Evolutionary conservation across 1,140 invertebrate species (phyloP).

Genomic region (Lerema accius): DNA sequence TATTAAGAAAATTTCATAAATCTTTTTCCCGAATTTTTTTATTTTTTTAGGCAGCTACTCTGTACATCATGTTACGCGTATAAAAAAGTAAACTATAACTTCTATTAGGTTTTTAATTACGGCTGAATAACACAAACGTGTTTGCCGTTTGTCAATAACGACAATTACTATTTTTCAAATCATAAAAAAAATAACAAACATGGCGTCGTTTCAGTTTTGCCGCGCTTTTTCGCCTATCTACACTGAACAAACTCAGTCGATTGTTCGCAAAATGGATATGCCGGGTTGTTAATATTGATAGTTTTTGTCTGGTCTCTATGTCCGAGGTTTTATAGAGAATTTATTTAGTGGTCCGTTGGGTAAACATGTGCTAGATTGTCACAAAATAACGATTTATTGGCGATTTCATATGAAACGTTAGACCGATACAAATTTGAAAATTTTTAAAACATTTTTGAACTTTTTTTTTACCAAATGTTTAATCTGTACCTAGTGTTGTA

Average conservation of each 20-base stretch:
- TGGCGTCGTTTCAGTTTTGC: background rate
- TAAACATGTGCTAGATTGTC: background rate
- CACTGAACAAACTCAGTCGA: conserved; percentile 4
- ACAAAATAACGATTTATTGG: background rate
- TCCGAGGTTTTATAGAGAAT: background rate
- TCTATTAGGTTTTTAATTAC: background rate
- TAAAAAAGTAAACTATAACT: background rate
- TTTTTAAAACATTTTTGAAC: too few relatives aligned
- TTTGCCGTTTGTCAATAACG: background rate
- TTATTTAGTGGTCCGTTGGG: background rate
- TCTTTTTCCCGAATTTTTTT: too few relatives aligned
- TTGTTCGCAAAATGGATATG: conserved; percentile 6
- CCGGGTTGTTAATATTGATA: conserved; percentile 18
- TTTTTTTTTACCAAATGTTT: too few relatives aligned
- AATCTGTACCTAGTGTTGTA: too few relatives aligned
- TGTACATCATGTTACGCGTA: too few relatives aligned
- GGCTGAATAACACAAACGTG: background rate
- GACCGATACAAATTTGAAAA: too few relatives aligned
- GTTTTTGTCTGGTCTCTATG: conserved; percentile 5
- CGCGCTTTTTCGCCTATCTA: conserved; percentile 10
- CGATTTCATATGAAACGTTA: background rate
- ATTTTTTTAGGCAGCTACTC: too few relatives aligned
- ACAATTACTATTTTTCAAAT: background rate
- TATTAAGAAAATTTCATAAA: too few relatives aligned
- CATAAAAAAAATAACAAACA: background rate